A percentile compares a stretch with the other conserved stretches of the same genome.
phyloP scores from a whole-genome alignment of 2,797 vertebrate genomes.

The Melopsittacus undulatus region DNA sequence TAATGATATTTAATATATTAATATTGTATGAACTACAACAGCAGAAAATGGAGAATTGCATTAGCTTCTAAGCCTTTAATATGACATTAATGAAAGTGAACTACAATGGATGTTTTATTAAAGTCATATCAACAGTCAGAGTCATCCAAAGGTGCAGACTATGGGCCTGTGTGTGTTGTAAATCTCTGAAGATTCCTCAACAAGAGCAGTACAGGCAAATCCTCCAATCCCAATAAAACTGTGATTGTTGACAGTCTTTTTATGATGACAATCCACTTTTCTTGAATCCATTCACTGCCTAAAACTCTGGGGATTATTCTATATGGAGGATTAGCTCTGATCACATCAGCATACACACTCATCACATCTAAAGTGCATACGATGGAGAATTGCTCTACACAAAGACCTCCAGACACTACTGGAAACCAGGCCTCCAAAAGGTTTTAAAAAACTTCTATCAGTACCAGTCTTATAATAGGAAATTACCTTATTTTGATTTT shows the following conservation, averaged over 20 bases:
- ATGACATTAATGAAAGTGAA: constrained; percentile 43
- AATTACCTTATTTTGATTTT: background rate
- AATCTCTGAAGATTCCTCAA: background rate
- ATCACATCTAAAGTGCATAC: background rate
- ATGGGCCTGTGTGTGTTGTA: background rate
- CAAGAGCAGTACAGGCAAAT: background rate
- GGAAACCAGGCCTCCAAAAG: background rate
- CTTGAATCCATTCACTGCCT: background rate
- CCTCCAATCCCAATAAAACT: background rate
- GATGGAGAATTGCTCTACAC: background rate
- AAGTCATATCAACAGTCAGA: background rate
- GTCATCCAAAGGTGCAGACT: background rate
- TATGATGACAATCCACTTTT: background rate
- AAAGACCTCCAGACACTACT: background rate
- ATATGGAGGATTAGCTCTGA: background rate
- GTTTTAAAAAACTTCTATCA: background rate
- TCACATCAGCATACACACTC: background rate
- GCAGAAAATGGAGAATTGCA: constrained; percentile 57
- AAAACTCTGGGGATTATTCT: background rate
- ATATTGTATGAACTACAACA: constrained; percentile 60
- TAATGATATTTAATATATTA: constrained; percentile 74
- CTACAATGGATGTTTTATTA: constrained; percentile 18
- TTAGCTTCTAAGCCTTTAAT: constrained; percentile 54
- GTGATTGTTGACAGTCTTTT: background rate
- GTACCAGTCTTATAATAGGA: background rate